Evolutionary conservation across 2,797 vertebrate genomes (phyloP).

Genomic region (Malacoraja senta): DNA sequence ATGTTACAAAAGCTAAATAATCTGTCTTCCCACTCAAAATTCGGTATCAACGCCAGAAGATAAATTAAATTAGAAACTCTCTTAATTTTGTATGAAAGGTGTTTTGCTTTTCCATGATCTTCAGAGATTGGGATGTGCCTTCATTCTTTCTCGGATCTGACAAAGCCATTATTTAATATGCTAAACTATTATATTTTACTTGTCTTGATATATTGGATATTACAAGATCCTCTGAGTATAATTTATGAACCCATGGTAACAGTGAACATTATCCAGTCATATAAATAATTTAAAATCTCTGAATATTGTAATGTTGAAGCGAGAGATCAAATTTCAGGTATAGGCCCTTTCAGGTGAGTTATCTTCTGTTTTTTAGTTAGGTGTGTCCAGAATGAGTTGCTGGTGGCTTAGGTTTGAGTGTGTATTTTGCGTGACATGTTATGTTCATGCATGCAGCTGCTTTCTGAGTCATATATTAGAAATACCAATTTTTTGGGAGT

Average conservation of each 20-base stretch:
- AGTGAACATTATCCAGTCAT: not conserved
- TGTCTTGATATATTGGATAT: not conserved
- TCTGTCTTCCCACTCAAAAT: not conserved
- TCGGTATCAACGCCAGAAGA: not conserved
- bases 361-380: not conserved
- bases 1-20: not conserved
- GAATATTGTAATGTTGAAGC: not conserved
- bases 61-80: not conserved
- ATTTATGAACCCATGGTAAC: not conserved
- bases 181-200: not conserved
- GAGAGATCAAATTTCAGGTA: not conserved
- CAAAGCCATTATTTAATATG: too few relatives aligned
- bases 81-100: not conserved
- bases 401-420: not conserved
- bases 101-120: not conserved
- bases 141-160: not conserved
- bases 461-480: not conserved
- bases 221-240: not conserved
- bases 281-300: conserved; percentile 16
- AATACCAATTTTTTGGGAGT: not conserved
- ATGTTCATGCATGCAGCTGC: not conserved
- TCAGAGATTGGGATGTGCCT: not conserved
- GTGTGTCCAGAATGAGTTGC: not conserved
- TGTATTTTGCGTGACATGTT: not conserved
- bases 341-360: not conserved